Base-by-base conservation (phyloP, 1,140 invertebrate species). In the Doryteuthis pealeii region DNA sequence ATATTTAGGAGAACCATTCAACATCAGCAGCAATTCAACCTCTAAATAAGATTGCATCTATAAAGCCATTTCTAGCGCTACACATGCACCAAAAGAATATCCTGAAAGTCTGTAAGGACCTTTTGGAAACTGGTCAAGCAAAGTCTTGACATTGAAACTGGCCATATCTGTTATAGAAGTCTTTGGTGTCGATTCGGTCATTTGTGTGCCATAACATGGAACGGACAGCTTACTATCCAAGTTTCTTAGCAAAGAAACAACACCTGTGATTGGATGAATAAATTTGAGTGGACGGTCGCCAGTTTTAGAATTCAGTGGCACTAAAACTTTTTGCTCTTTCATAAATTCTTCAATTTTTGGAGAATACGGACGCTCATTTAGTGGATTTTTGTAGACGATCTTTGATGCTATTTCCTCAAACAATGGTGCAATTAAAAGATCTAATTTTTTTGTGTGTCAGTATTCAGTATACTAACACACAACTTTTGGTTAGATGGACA, bases 31-130 rank as follows among this genome's bases (percentile, higher is more conserved):
- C n/a, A n/a, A n/a, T n/a, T n/a, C n/a, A n/a, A n/a, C n/a, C n/a
- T n/a, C n/a, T n/a, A n/a, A n/a, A n/a, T n/a, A n/a, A n/a, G n/a
- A n/a, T 0, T 91, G 90, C 32, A 88, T 49, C 85, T 98, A 94
- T 45, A 98, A 86, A 1, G 93, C 93, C 92, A 99, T 97, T 89
- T 98, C 97, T 82, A 96, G 95, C 2, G 94, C 95, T 8, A 99
- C 91, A 69, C 93, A 92, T 15, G 94, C 92, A 66, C 97, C 97
- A 87, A 94, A 99, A 0, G 96, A 98, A 87, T 99, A 99, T 12
- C 96, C 97, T 32, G 93, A 90, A 62, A 99, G 86, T 30, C 91
- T 91, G 88, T 96, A 97, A 0, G 96, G 95, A 73, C 94, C 94
- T 73, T 90, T 88, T 0, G 91, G 90, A 86, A 96, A 94, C 28